phyloP scores from a whole-genome alignment of 2,888 invertebrate genomes.

The Oligia fasciuncula region DNA sequence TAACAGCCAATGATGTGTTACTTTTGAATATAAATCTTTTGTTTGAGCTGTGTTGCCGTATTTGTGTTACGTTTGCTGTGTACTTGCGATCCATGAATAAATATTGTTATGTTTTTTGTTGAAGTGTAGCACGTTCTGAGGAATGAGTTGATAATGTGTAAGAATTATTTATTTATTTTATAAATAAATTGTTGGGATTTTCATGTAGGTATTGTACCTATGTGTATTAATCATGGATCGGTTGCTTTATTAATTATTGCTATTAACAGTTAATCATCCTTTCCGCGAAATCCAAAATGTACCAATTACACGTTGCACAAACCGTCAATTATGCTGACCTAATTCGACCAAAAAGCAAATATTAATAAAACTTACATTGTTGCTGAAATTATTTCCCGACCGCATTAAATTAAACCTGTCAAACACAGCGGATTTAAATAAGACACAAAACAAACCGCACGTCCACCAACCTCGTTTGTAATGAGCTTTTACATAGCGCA shows the following conservation, averaged over 20 bases:
- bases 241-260: constrained; percentile 6
- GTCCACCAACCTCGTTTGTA: constrained; percentile 76
- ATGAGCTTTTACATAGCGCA: constrained; percentile 74
- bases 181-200: background rate
- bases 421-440: constrained; percentile 74
- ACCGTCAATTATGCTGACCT: constrained; percentile 16
- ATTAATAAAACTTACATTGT: constrained; percentile 33
- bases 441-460: constrained; percentile 72
- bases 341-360: constrained; percentile 37
- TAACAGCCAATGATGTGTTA: constrained; percentile 76
- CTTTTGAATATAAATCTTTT: constrained; percentile 72
- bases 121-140: background rate
- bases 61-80: constrained; percentile 10
- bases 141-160: background rate
- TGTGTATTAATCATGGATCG: background rate
- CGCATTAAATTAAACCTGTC: constrained; percentile 73
- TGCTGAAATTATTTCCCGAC: constrained; percentile 61
- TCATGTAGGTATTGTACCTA: too few species aligned
- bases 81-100: constrained; percentile 33
- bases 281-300: constrained; percentile 1
- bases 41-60: constrained; percentile 52
- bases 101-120: constrained; percentile 29
- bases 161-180: background rate
- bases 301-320: constrained; percentile 3
- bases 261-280: background rate